phyloP scores from a whole-genome alignment of 2,888 invertebrate species.

The Proisotoma minuta region DNA sequence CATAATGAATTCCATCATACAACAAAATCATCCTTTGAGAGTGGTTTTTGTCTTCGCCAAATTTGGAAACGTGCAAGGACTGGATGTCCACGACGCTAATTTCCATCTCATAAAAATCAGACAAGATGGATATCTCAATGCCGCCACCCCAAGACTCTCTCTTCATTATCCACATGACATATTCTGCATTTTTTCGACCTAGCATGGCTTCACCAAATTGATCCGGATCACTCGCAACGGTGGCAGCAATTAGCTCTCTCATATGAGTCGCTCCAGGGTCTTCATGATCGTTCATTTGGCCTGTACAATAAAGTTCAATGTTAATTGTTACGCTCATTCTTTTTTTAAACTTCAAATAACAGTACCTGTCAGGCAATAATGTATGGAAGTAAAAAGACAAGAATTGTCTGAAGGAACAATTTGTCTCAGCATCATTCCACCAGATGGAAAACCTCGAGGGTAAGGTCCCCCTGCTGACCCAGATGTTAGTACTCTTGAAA shows the following conservation, averaged over 20 bases:
- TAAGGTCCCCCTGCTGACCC: background rate
- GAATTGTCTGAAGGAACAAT: conserved; percentile 94
- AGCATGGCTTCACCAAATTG: conserved; percentile 81
- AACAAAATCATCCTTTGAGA: conserved; percentile 76
- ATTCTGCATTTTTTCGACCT: conserved; percentile 75
- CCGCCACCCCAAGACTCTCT: conserved; percentile 89
- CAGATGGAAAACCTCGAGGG: background rate
- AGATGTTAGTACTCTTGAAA: background rate
- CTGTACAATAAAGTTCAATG: background rate
- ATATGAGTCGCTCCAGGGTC: conserved; percentile 53
- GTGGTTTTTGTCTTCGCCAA: conserved; percentile 87
- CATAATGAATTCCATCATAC: conserved; percentile 95
- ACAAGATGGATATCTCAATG: conserved; percentile 83
- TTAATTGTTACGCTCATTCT: background rate
- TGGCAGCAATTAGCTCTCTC: conserved; percentile 80
- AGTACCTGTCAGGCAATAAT: conserved; percentile 57
- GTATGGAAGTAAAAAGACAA: conserved; percentile 88
- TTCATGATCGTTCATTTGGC: conserved; percentile 7
- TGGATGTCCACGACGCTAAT: conserved; percentile 90
- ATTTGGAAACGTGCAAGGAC: conserved; percentile 81
- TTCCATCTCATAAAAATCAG: conserved; percentile 80
- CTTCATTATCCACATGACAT: conserved; percentile 84
- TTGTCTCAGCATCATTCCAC: conserved; percentile 77
- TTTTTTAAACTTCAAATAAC: background rate
- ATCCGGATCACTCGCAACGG: conserved; percentile 69